Evolutionary conservation across 2,113 vertebrate species (phyloP), one percentile per base, ranked within the genome.

Genomic region (Caranx ignobilis): DNA sequence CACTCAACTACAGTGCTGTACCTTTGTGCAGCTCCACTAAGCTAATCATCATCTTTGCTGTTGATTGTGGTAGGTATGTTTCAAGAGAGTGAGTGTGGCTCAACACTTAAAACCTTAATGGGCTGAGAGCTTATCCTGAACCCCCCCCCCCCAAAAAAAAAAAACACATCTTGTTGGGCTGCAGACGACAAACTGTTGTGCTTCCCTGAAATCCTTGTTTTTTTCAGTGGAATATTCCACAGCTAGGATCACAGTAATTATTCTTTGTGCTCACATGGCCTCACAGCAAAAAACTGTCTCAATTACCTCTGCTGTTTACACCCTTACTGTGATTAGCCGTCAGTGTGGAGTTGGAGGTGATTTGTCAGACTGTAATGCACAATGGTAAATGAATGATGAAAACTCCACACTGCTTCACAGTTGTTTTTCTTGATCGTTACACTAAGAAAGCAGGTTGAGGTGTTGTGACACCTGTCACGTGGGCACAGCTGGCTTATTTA

Each of bases 231-330:
- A 78, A 56, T 61, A 52, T 66, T 37, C 83, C 4, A 72, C 60
- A 75, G 74, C 67, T 19, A 3, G 11, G 18, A 47, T 75, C 32
- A 56, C 8, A 45, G 19, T 63, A 52, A 76, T 70, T 65, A 74
- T 74, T 55, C 32, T 32, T 57, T 31, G 55, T 63, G 39, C 59
- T 77, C 56, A 43, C 9, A 32, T 15, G 34, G 55, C 45, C 59
- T n/a, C 47, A 66, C 19, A 37, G 48, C 11, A 59, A 62, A 59
- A 62, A 72, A 85, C 50, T 81, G 54, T 84, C 64, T 81, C 57
- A 73, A 84, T 87, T 86, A 76, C 78, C 31, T n/a, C 62, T 74
- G 19, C 48, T 55, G 74, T 86, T 83, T 81, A 81, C 45, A 70
- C 56, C 37, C 50, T 45, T 68, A 63, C 57, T 84, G 59, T 74